A percentile compares a stretch with the other conserved stretches of the same genome.
Evolutionary conservation across 1,140 invertebrate genomes (phyloP).

Genomic region (Harlomillsia oculata): DNA sequence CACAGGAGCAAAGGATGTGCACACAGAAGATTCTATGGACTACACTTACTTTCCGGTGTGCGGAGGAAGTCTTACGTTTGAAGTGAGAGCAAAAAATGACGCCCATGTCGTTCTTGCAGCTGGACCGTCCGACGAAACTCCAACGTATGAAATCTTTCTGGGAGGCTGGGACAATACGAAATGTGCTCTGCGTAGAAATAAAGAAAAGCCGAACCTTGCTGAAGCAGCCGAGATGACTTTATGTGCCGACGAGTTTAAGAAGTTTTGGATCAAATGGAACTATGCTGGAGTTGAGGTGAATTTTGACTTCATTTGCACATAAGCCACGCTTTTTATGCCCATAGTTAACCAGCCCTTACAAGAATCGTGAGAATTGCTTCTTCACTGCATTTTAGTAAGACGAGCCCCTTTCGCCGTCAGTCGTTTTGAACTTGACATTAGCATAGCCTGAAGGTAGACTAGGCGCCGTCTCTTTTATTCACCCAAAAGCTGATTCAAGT

Average conservation of each 20-base stretch:
- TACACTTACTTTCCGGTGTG: constrained; percentile 65
- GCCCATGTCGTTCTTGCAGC: constrained; percentile 63
- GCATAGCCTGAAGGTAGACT: too few relatives aligned
- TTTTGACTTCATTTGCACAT: too few relatives aligned
- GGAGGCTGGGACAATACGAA: constrained; percentile 75
- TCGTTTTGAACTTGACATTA: too few relatives aligned
- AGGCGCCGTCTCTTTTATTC: too few relatives aligned
- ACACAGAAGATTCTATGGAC: constrained; percentile 66
- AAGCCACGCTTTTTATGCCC: too few relatives aligned
- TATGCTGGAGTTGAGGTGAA: constrained; percentile 45
- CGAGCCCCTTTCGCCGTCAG: too few relatives aligned
- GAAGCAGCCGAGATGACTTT: constrained; percentile 60
- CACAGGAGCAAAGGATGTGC: constrained; percentile 36
- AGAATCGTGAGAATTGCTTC: too few relatives aligned
- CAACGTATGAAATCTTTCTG: constrained; percentile 70
- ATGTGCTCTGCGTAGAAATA: constrained; percentile 68
- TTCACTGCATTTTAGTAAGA: too few relatives aligned
- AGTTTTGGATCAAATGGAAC: constrained; percentile 71
- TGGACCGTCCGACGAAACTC: constrained; percentile 53
- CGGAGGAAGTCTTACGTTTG: constrained; percentile 58
- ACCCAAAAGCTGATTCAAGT: too few relatives aligned
- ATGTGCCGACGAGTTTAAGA: constrained; percentile 57
- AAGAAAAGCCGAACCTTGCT: constrained; percentile 63
- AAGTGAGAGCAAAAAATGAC: constrained; percentile 63
- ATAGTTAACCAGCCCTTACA: too few relatives aligned